phyloP scores from a whole-genome alignment of 1,140 invertebrate species.

The Popillia japonica region DNA sequence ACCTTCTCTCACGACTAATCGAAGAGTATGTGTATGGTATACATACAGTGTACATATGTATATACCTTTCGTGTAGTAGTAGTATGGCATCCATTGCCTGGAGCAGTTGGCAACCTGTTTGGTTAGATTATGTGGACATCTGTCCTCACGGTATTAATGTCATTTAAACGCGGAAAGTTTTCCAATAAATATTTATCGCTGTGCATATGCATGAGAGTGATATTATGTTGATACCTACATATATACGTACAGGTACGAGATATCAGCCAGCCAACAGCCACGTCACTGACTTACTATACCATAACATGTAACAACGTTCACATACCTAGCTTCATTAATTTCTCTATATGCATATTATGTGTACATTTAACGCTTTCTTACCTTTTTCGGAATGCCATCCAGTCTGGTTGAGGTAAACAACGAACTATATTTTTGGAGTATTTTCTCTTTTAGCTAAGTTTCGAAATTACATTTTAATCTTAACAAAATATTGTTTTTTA shows the following conservation, averaged over 20 bases:
- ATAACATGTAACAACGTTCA: neutral
- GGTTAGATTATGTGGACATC: constrained; percentile 34
- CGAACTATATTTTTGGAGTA: neutral
- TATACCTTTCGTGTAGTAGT: neutral
- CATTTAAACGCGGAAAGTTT: constrained; percentile 35
- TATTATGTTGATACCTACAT: constrained; percentile 18
- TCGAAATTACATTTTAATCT: neutral
- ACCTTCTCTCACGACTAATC: constrained; percentile 24
- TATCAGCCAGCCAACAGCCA: neutral
- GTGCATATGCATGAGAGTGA: constrained; percentile 33
- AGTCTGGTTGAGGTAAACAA: constrained; percentile 1
- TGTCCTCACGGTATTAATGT: constrained; percentile 36
- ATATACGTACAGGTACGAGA: constrained; percentile 5
- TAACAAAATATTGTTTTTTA: neutral
- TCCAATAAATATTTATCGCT: constrained; percentile 28
- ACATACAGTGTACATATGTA: neutral
- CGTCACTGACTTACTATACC: constrained; percentile 17
- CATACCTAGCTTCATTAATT: constrained; percentile 6
- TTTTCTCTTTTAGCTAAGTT: neutral
- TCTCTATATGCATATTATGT: constrained; percentile 10
- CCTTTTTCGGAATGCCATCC: constrained; percentile 17
- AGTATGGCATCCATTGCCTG: constrained; percentile 28
- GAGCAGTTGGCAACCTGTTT: constrained; percentile 33
- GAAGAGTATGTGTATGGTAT: constrained; percentile 16
- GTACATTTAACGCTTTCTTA: neutral